phyloP scores from a whole-genome alignment of 2,797 vertebrate species.

The Amphiprion clarkii region DNA sequence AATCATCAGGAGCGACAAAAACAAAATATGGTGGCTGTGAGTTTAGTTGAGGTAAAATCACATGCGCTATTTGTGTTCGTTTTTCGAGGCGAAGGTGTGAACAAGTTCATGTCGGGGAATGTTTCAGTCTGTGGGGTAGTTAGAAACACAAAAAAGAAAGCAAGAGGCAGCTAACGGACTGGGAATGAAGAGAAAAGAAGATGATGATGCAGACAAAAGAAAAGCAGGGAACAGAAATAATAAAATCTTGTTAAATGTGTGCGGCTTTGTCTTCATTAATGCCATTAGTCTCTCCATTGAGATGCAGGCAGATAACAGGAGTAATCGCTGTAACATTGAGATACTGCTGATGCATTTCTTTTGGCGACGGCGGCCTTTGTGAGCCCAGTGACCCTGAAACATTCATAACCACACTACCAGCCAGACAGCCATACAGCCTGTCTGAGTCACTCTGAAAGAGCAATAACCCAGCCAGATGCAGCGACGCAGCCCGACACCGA shows the following conservation, averaged over 20 bases:
- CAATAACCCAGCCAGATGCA: conserved; percentile 68
- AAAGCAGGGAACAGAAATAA: background rate
- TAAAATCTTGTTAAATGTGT: conserved; percentile 4
- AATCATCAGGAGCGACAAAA: too few relatives aligned
- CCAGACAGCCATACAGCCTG: conserved; percentile 74
- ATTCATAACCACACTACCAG: conserved; percentile 68
- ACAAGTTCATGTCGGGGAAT: conserved; percentile 2
- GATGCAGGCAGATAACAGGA: conserved; percentile 40
- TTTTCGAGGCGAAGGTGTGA: conserved; percentile 15
- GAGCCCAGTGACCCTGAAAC: conserved; percentile 77
- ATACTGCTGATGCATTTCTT: conserved; percentile 50
- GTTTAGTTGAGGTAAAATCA: conserved; percentile 22
- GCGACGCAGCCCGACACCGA: conserved; percentile 57
- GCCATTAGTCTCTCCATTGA: conserved; percentile 14
- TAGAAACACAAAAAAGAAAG: background rate
- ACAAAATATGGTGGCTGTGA: background rate
- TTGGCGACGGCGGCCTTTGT: conserved; percentile 48
- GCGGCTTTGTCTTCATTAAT: conserved; percentile 33
- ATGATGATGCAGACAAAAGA: background rate
- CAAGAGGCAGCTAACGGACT: background rate
- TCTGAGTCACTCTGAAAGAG: conserved; percentile 82
- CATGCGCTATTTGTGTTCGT: conserved; percentile 11
- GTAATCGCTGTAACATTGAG: conserved; percentile 34
- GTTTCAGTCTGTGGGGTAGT: conserved; percentile 3
- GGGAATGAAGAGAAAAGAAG: background rate